These are phyloP conservation scores for Drosophila simulans DNA, from an alignment of 1,140 invertebrate genomes.

Conservation along the genomic window DNA sequence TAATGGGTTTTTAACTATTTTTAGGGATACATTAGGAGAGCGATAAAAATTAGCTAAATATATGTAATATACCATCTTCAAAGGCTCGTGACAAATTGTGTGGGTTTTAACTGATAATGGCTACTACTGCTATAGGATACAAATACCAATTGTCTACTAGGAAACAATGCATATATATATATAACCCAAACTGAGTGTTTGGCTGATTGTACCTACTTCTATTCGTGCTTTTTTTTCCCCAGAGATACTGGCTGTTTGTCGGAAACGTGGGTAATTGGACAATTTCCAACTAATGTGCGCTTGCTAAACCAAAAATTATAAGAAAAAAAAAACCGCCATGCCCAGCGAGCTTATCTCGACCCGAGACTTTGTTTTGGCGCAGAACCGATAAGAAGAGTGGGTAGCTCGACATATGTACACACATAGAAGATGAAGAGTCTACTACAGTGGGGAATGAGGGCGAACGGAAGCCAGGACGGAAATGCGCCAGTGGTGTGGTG, in stretches of 20 bases:
- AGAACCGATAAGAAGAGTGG: conserved; percentile 47
- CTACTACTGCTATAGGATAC: not conserved
- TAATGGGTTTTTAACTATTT: no score
- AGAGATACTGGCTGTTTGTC: conserved; percentile 26
- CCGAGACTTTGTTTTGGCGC: conserved; percentile 29
- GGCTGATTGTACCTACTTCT: not conserved
- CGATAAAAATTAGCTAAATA: not conserved
- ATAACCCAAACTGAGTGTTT: not conserved
- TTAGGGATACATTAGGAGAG: not conserved
- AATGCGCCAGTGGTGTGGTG: conserved; percentile 48
- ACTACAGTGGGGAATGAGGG: conserved; percentile 8
- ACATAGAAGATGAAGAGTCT: no score
- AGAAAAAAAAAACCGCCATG: not conserved
- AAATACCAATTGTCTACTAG: no score
- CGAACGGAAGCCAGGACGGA: conserved; percentile 57
- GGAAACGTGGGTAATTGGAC: conserved; percentile 44
- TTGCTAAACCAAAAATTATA: conserved; percentile 4
- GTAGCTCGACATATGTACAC: not conserved
- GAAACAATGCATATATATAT: not conserved
- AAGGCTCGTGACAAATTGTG: no score
- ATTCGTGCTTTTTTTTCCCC: conserved; percentile 8
- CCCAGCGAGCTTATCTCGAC: conserved; percentile 25
- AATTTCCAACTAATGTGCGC: conserved; percentile 35
- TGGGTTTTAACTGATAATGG: not conserved
- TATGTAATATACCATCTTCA: not conserved